These are phyloP conservation scores for Habropoda laboriosa DNA, from an alignment of 1,140 invertebrate species.

Conservation along the genomic window DNA sequence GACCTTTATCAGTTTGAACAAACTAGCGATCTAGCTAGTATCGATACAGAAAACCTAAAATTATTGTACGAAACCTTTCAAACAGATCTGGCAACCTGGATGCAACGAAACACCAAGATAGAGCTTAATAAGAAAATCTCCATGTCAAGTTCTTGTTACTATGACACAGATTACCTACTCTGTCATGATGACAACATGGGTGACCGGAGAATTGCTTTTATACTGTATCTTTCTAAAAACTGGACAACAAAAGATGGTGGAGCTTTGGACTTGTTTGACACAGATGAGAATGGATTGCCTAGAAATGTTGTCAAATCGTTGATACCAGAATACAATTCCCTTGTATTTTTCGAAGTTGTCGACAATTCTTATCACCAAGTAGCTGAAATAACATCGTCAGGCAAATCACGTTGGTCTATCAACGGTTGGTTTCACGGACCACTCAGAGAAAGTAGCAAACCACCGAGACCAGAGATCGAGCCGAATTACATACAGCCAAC, in stretches of 20 bases:
- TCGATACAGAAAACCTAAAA: conserved; percentile 82
- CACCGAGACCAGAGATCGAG: conserved; percentile 42
- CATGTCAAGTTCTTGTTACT: conserved; percentile 88
- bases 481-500: conserved; percentile 60
- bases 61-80: conserved; percentile 83
- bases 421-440: conserved; percentile 90
- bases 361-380: conserved; percentile 84
- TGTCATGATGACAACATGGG: conserved; percentile 89
- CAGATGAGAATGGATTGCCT: conserved; percentile 83
- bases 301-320: conserved; percentile 82
- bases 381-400: conserved; percentile 84
- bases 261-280: conserved; percentile 85
- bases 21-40: conserved; percentile 84
- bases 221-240: conserved; percentile 85
- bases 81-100: conserved; percentile 84
- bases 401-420: conserved; percentile 86
- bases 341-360: conserved; percentile 87
- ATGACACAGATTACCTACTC: conserved; percentile 87
- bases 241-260: conserved; percentile 86
- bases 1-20: conserved; percentile 89
- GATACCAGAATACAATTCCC: conserved; percentile 86
- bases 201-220: conserved; percentile 87
- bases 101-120: conserved; percentile 84
- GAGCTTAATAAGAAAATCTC: conserved; percentile 84
- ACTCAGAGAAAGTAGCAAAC: conserved; percentile 24